Evolutionary conservation across 2,113 vertebrate genomes (phyloP).

Genomic region (Myrmophylax atrothorax): DNA sequence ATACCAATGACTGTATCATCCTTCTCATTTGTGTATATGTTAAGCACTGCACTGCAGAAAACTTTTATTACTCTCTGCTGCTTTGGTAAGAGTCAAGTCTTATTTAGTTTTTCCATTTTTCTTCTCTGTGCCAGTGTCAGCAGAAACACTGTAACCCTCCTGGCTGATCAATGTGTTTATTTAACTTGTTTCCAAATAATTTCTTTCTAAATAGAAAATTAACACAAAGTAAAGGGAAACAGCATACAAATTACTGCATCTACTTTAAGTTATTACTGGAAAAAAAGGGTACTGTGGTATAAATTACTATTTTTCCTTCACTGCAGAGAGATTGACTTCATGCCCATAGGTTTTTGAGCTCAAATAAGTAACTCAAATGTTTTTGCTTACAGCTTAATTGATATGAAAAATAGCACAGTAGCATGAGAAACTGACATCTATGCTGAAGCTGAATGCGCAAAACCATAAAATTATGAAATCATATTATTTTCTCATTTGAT

Average conservation of each 20-base stretch:
- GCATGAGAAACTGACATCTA: neutral
- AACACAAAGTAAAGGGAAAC: slow-evolving; percentile 19
- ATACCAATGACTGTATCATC: too few relatives aligned
- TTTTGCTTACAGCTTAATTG: neutral
- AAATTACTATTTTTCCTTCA: slow-evolving; percentile 14
- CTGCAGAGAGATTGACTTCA: neutral
- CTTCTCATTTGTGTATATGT: neutral
- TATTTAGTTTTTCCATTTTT: slow-evolving; percentile 53
- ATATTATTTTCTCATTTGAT: neutral
- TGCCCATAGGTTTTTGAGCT: neutral
- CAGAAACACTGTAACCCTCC: slow-evolving; percentile 34
- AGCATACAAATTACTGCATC: slow-evolving; percentile 25
- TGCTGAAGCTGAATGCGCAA: neutral
- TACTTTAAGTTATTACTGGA: neutral
- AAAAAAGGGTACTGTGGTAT: neutral
- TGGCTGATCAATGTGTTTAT: slow-evolving; percentile 43
- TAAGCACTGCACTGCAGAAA: neutral
- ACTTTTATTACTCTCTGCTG: neutral
- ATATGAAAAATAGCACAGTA: neutral
- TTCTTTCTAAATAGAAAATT: slow-evolving; percentile 27
- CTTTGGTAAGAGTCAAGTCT: slow-evolving; percentile 2
- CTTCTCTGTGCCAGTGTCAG: slow-evolving; percentile 42
- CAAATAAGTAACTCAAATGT: neutral
- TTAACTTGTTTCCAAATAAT: slow-evolving; percentile 54
- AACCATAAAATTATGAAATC: neutral